Evolutionary conservation across 2,797 vertebrate genomes (phyloP).

Genomic region (Coendou prehensilis): DNA sequence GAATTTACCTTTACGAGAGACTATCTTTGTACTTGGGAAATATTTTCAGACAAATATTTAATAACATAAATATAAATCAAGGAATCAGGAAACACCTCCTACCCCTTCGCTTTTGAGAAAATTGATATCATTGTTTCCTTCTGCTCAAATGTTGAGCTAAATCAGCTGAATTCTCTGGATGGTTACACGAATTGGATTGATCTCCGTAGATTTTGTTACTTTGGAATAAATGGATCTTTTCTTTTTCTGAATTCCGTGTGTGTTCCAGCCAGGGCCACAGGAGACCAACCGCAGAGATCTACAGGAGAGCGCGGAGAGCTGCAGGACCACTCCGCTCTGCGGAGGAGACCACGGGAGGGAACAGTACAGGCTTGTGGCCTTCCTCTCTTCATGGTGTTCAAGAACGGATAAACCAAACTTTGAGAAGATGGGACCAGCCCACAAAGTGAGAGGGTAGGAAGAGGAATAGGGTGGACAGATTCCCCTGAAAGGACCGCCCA

Average conservation of each 20-base stretch:
- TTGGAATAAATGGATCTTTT: not conserved
- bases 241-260: no score
- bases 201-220: not conserved
- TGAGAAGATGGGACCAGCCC: not conserved
- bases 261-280: not conserved
- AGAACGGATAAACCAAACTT: not conserved
- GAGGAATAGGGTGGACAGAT: not conserved
- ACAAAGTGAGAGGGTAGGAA: not conserved
- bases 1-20: constrained; percentile 1
- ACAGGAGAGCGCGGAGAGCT: not conserved
- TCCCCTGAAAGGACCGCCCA: not conserved
- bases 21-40: not conserved
- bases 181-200: not conserved
- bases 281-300: not conserved
- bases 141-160: not conserved
- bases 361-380: not conserved
- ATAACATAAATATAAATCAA: not conserved
- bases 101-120: constrained; percentile 1
- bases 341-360: not conserved
- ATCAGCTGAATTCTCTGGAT: constrained; percentile 4
- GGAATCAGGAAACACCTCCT: not conserved
- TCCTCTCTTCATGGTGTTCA: not conserved
- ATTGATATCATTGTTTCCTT: not conserved
- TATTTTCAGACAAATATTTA: not conserved
- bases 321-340: not conserved